Conservation (phyloP, 2,113 vertebrate species). For the Cyprinodon brontotheroides region DNA sequence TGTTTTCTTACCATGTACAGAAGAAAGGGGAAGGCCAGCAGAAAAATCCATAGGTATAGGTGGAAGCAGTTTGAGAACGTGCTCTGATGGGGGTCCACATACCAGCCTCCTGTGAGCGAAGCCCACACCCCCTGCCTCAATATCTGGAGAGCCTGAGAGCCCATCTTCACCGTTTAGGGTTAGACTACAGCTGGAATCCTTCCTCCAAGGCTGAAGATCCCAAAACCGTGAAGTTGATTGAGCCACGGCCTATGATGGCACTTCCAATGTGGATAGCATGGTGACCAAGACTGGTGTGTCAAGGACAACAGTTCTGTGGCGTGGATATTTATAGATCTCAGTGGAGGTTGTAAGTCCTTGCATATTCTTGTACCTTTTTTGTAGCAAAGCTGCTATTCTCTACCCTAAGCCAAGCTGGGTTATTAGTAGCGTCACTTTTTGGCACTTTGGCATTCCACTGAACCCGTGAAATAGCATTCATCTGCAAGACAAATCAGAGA, state of each 20-base stretch:
- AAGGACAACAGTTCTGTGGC: conserved; percentile 51
- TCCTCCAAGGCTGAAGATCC: conserved; percentile 55
- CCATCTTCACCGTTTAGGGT: conserved; percentile 70
- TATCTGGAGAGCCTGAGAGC: conserved; percentile 90
- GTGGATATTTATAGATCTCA: conserved; percentile 53
- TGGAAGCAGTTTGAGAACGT: conserved; percentile 94
- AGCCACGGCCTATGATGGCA: conserved; percentile 76
- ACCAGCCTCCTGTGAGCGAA: conserved; percentile 91
- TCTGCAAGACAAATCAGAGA: conserved; percentile 67
- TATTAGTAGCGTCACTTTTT: conserved; percentile 67
- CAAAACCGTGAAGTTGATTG: conserved; percentile 54
- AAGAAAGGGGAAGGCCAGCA: conserved; percentile 88
- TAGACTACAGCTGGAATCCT: conserved; percentile 48
- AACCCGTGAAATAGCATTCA: conserved; percentile 67
- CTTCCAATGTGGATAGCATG: conserved; percentile 72
- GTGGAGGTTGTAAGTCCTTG: conserved; percentile 55
- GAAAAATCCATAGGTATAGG: conserved; percentile 91
- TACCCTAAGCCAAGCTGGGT: conserved; percentile 59
- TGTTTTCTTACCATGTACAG: conserved; percentile 87
- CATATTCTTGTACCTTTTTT: conserved; percentile 61
- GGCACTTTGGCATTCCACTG: conserved; percentile 73
- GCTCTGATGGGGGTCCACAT: conserved; percentile 93
- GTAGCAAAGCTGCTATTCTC: conserved; percentile 46
- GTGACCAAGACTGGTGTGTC: conserved; percentile 65
- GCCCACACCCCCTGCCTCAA: conserved; percentile 92